phyloP scores from a whole-genome alignment of 53 echinoderm and acorn worm genomes.

The Echinometra lucunter region DNA sequence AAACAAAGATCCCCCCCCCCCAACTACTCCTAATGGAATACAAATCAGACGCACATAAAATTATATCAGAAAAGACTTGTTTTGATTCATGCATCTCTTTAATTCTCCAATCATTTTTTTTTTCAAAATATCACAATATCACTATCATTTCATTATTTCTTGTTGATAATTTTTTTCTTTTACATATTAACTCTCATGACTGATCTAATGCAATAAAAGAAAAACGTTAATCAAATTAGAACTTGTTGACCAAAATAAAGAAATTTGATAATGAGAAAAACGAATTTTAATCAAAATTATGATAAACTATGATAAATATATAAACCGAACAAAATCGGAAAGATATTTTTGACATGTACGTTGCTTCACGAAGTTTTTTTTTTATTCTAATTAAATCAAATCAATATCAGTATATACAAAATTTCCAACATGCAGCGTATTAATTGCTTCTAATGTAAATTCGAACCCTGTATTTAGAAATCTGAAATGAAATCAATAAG shows the following conservation, averaged over 20 bases:
- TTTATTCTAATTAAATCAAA: neutral
- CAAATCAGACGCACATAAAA: no score
- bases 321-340: neutral
- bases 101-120: neutral
- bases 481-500: neutral
- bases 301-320: no score
- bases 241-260: neutral
- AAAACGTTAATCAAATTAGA: neutral
- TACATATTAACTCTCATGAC: neutral
- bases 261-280: neutral
- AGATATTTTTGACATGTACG: neutral
- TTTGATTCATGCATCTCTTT: neutral
- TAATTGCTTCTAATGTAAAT: neutral
- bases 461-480: neutral
- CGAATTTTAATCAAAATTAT: neutral
- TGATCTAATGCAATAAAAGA: neutral
- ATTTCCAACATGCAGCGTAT: neutral
- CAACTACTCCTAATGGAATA: no score
- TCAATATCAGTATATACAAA: neutral
- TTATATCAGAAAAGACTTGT: no score
- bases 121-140: neutral
- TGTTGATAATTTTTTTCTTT: neutral
- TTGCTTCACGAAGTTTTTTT: neutral
- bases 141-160: neutral
- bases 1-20: neutral